Conservation (phyloP, 2,888 invertebrate genomes). For the Drosophila colorata region DNA sequence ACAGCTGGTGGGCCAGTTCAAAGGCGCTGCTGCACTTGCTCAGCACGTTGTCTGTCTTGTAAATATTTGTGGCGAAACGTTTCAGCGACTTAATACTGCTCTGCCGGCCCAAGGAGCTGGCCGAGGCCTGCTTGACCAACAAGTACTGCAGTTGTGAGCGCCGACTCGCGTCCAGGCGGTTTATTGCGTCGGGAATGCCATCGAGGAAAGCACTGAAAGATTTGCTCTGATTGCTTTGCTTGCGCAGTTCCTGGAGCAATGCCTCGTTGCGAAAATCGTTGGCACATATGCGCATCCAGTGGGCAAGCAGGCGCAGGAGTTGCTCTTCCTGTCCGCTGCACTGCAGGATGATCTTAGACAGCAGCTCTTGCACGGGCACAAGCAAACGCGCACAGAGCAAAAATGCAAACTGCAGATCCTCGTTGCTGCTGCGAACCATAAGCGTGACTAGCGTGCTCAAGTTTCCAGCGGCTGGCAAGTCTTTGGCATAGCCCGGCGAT, state of each 20-base stretch:
- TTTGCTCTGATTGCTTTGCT: conserved; percentile 89
- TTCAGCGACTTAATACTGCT: conserved; percentile 85
- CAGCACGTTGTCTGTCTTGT: conserved; percentile 86
- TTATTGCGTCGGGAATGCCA: conserved; percentile 30
- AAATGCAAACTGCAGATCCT: conserved; percentile 90
- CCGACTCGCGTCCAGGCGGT: conserved; percentile 19
- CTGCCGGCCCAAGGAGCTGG: conserved; percentile 64
- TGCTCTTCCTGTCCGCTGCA: conserved; percentile 83
- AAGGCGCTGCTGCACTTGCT: conserved; percentile 92
- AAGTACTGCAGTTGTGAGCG: conserved; percentile 85
- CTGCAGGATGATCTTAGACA: conserved; percentile 92
- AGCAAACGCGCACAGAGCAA: conserved; percentile 57
- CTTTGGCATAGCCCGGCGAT: conserved; percentile 58
- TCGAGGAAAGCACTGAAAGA: conserved; percentile 87
- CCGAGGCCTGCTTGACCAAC: conserved; percentile 53
- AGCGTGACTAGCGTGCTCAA: conserved; percentile 43
- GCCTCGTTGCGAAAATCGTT: conserved; percentile 97
- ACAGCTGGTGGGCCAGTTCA: conserved; percentile 95
- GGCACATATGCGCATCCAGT: conserved; percentile 97
- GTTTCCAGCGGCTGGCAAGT: conserved; percentile 57
- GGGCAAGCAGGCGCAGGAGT: conserved; percentile 88
- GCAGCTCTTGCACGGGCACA: conserved; percentile 91
- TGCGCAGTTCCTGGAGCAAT: conserved; percentile 94
- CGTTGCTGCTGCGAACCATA: conserved; percentile 85
- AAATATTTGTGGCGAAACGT: conserved; percentile 66